phyloP scores from a whole-genome alignment of 2,888 invertebrate genomes.

The Habrosyne pyritoides region DNA sequence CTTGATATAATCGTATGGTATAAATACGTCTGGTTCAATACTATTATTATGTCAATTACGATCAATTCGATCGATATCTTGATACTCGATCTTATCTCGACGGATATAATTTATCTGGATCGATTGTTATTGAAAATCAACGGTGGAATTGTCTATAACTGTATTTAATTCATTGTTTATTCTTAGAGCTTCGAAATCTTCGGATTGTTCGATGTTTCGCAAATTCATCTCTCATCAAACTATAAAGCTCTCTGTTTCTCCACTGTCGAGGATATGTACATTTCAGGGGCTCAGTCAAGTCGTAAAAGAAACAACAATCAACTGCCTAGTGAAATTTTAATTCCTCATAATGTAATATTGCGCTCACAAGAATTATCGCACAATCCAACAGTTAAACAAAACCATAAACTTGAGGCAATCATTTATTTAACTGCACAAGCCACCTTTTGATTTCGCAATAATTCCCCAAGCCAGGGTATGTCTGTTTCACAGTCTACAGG shows the following conservation, averaged over 20 bases:
- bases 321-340: too few species aligned
- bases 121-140: slow-evolving; percentile 11
- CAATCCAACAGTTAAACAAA: not conserved
- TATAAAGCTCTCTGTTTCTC: too few species aligned
- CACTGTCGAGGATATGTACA: too few species aligned
- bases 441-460: not conserved
- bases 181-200: too few species aligned
- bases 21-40: slow-evolving; percentile 34
- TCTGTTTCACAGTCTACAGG: not conserved
- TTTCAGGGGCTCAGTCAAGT: too few species aligned
- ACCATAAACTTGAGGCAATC: slow-evolving; percentile 13
- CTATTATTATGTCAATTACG: slow-evolving; percentile 51
- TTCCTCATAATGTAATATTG: not conserved
- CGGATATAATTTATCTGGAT: slow-evolving; percentile 34
- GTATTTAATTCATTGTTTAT: not conserved
- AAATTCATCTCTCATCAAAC: too few species aligned
- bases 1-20: slow-evolving; percentile 29
- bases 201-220: too few species aligned
- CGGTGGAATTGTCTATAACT: slow-evolving; percentile 17
- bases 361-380: not conserved
- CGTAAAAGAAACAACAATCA: too few species aligned
- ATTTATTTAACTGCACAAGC: not conserved
- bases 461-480: not conserved
- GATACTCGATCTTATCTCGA: slow-evolving; percentile 27
- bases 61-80: slow-evolving; percentile 35